Conservation (phyloP, 2,113 vertebrate species). For the Neogale vison region DNA sequence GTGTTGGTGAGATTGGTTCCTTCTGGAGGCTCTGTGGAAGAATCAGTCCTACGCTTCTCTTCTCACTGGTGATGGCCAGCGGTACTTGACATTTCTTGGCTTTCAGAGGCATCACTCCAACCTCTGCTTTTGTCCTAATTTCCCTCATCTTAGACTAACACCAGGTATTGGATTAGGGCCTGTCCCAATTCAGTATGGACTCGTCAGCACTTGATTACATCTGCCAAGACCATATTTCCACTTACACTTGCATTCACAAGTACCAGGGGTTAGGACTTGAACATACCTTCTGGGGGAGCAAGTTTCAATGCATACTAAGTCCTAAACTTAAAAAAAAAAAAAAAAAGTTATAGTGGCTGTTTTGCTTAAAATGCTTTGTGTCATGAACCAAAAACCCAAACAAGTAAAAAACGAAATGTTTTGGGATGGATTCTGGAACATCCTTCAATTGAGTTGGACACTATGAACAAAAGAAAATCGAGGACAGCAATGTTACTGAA, state of each 20-base stretch:
- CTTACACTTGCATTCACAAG: not conserved
- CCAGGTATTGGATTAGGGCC: not conserved
- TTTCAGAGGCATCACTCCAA: accelerated
- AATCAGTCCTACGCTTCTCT: not conserved
- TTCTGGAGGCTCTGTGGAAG: not conserved
- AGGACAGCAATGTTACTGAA: not conserved
- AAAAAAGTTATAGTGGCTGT: not conserved
- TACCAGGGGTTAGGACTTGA: not conserved
- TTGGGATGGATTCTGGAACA: not conserved
- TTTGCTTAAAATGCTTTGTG: not conserved
- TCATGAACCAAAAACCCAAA: not conserved
- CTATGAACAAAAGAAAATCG: not conserved
- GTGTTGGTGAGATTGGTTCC: not conserved
- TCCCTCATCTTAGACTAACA: not conserved
- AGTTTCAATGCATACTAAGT: not conserved
- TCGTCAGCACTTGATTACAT: not conserved
- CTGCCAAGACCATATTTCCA: not conserved
- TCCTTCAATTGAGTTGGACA: not conserved
- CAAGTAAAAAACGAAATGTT: not conserved
- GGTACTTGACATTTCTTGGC: accelerated
- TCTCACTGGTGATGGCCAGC: not conserved
- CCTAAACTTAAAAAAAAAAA: not conserved
- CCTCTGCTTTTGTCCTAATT: not conserved
- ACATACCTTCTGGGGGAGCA: not conserved
- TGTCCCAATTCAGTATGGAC: not conserved